Evolutionary conservation across 2,797 vertebrate species (phyloP).

Genomic region (Schizothorax lantsangensis): DNA sequence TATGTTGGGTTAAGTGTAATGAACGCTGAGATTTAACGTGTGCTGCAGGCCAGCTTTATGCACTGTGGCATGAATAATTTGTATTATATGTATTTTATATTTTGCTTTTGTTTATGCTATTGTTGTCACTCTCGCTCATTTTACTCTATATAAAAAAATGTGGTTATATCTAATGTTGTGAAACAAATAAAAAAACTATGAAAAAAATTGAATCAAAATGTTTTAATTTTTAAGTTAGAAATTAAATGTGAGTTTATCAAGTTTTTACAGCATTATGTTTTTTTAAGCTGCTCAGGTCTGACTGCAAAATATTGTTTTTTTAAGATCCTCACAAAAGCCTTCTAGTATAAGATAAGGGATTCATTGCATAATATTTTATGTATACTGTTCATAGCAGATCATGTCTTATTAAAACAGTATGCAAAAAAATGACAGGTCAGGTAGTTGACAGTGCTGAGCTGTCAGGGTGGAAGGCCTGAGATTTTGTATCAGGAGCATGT

Average conservation of each 20-base stretch:
- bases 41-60: not conserved
- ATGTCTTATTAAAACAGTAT: not conserved
- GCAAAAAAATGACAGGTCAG: not conserved
- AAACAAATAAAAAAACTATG: too few relatives aligned
- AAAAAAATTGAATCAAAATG: too few relatives aligned
- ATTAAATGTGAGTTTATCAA: not conserved
- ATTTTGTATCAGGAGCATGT: constrained; percentile 6
- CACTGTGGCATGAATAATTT: not conserved
- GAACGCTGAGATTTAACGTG: not conserved
- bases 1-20: not conserved
- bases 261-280: not conserved
- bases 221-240: not conserved
- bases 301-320: not conserved
- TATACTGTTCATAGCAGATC: not conserved
- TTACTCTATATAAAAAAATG: too few relatives aligned
- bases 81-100: not conserved
- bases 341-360: not conserved
- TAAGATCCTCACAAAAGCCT: not conserved
- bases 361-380: not conserved
- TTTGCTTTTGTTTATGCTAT: not conserved
- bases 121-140: not conserved
- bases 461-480: not conserved
- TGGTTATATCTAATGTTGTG: too few relatives aligned
- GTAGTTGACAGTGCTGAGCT: not conserved
- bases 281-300: not conserved